phyloP scores from a whole-genome alignment of 2,113 vertebrate species.

The Beaufortia kweichowensis region DNA sequence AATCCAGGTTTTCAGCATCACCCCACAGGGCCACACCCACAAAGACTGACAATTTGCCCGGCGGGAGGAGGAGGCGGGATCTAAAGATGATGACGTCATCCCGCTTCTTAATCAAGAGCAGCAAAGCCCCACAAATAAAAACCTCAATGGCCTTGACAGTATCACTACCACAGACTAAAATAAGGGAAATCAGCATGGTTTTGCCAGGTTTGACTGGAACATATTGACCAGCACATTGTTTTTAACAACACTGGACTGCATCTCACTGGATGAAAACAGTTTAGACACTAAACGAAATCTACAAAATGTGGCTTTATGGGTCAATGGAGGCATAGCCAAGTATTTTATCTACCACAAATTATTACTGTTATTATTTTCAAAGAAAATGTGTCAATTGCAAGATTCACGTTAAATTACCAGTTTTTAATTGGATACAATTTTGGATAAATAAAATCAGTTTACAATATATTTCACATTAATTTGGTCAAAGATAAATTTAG shows the following conservation, averaged over 20 bases:
- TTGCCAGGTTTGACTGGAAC: slow-evolving; percentile 21
- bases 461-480: too few species aligned
- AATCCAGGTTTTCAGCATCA: slow-evolving; percentile 93
- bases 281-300: background rate
- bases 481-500: too few species aligned
- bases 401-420: background rate
- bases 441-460: too few species aligned
- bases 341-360: background rate
- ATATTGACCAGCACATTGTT: slow-evolving; percentile 8
- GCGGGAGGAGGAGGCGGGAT: slow-evolving; percentile 81
- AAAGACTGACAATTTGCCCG: slow-evolving; percentile 86
- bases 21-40: slow-evolving; percentile 81
- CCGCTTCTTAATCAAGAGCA: slow-evolving; percentile 70
- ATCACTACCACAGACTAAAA: slow-evolving; percentile 64
- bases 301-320: background rate
- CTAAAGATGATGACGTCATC: slow-evolving; percentile 64
- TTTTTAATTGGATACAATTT: background rate
- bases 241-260: slow-evolving; percentile 21
- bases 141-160: slow-evolving; percentile 71
- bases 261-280: slow-evolving; percentile 37
- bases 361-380: background rate
- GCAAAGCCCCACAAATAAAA: slow-evolving; percentile 59
- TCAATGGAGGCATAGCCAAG: background rate
- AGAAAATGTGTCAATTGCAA: background rate
- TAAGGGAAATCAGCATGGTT: slow-evolving; percentile 23